Base-by-base conservation (phyloP, 1,140 invertebrate species). In the Zaprionus kolodkinae region DNA sequence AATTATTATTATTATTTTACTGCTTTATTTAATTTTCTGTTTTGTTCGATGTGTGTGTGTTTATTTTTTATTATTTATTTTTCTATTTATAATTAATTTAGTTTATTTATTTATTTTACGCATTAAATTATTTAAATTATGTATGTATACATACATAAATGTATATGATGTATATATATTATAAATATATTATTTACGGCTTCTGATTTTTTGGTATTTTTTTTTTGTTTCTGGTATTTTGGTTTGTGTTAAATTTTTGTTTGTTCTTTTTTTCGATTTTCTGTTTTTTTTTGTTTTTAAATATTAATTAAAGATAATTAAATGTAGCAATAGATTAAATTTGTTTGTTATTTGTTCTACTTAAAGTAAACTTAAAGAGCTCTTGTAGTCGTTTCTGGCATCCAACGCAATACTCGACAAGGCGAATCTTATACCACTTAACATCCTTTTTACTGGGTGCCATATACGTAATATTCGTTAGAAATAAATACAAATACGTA, bases 311-410 rank as follows among this genome's bases (percentile, higher is more conserved):
- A 79, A 73, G 76, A 56, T 76, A 86, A 74, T 79, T 76, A 76
- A 82, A 84, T 89, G 81, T 89, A 89, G 78, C 78, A 76, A 81
- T 89, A 89, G 74, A 76, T 88, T 72, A 64, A 74, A 73, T 83
- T 76, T 84, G 68, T 83, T 90, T 79, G 36, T 88, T 87, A 91
- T 91, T 91, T 92, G 82, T 91, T 91, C 91, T 91, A 91, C 89
- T 92, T 89, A 92, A 90, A 91, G 76, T 91, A 86, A 91, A 91
- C 85, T 91, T 88, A 92, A 92, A 92, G 90, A 91, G 91, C 88
- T 85, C 92, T 92, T 91, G 91, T 91, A 82, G 91, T 92, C 90
- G 89, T 88, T 90, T 92, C 91, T 92, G 91, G 91, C 88, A 92
- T 91, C 91, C 91, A 92, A 92, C 91, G 86, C 82, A 92, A 92